Evolutionary conservation across 2,113 vertebrate genomes (phyloP).

Genomic region (Chaetodon auriga): DNA sequence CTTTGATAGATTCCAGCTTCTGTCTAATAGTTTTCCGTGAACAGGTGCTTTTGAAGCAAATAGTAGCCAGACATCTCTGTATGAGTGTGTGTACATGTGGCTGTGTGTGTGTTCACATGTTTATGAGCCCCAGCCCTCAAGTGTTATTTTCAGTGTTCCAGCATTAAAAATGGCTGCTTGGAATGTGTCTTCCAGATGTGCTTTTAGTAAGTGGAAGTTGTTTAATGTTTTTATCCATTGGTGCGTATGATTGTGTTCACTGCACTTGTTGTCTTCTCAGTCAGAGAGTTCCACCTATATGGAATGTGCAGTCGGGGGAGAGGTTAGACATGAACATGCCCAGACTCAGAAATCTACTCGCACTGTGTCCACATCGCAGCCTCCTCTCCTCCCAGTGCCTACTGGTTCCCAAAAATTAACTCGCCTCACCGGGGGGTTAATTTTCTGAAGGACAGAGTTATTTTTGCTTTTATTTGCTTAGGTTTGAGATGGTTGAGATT

Average conservation of each 20-base stretch:
- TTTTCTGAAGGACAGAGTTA: background rate
- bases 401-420: constrained; percentile 20
- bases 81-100: constrained; percentile 15
- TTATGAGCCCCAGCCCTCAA: constrained; percentile 30
- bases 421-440: background rate
- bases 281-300: constrained; percentile 48
- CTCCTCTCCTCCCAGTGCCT: constrained; percentile 12
- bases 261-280: constrained; percentile 31
- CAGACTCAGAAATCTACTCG: constrained; percentile 53
- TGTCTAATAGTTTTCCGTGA: constrained; percentile 22
- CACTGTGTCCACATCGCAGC: constrained; percentile 49
- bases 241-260: constrained; percentile 19
- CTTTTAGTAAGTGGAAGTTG: constrained; percentile 66
- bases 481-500: no score
- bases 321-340: constrained; percentile 51
- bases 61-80: constrained; percentile 16
- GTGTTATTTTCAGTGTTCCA: constrained; percentile 63
- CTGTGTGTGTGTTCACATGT: constrained; percentile 9
- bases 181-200: constrained; percentile 85
- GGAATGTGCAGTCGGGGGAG: constrained; percentile 60
- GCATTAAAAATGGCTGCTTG: constrained; percentile 58
- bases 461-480: no score
- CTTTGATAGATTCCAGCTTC: constrained; percentile 23
- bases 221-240: constrained; percentile 32
- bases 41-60: constrained; percentile 51